Evolutionary conservation across 2,797 vertebrate species (phyloP).

Genomic region (Gymnoscopelus microlampas): DNA sequence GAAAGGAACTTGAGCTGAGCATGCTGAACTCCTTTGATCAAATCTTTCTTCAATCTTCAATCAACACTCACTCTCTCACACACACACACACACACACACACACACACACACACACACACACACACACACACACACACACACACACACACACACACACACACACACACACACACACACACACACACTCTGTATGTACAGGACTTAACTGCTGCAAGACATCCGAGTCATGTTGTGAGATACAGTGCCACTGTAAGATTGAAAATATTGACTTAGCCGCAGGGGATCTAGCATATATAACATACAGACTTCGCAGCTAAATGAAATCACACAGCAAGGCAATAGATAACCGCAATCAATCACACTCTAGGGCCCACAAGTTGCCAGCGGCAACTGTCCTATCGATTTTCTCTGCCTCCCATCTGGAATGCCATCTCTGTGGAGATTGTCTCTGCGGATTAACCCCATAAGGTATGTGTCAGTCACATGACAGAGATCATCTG

Average conservation of each 20-base stretch:
- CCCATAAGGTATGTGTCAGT: neutral
- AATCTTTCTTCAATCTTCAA: no score
- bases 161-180: neutral
- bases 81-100: neutral
- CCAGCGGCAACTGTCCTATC: neutral
- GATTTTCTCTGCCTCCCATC: neutral
- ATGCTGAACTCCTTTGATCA: no score
- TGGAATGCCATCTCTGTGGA: constrained; percentile 1
- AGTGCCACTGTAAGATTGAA: neutral
- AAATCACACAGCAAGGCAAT: neutral
- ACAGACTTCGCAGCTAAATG: neutral
- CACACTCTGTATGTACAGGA: no score
- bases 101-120: no score
- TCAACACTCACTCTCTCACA: neutral
- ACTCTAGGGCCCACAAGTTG: neutral
- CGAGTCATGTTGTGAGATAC: no score
- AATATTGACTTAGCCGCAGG: neutral
- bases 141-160: neutral
- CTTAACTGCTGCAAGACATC: no score
- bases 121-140: neutral
- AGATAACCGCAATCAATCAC: constrained; percentile 5
- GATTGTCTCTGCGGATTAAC: neutral
- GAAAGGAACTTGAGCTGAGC: no score
- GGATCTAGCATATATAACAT: neutral
- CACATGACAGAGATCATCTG: neutral